Percentiles rank a stretch among this genome's conserved stretches.
These are phyloP conservation scores for Heterotis niloticus DNA, from an alignment of 2,113 vertebrate genomes.

Conservation along the genomic window DNA sequence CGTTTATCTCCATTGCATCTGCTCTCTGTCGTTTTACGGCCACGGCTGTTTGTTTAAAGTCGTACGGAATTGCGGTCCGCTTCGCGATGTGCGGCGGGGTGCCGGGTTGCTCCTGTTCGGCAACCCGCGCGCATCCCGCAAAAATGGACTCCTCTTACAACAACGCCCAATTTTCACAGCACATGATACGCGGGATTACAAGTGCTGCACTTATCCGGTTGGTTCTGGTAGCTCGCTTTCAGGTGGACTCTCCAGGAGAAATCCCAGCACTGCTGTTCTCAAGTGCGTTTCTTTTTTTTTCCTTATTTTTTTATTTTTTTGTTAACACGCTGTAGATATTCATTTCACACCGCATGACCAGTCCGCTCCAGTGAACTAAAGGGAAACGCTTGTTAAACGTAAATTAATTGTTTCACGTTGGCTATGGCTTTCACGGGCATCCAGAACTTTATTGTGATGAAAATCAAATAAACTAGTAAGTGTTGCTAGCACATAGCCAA, in stretches of 20 bases:
- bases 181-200: neutral
- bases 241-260: neutral
- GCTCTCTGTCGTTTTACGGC: neutral
- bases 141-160: neutral
- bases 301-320: neutral
- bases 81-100: too few species aligned
- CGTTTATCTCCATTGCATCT: neutral
- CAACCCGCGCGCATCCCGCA: slow-evolving; percentile 6
- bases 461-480: slow-evolving; percentile 15
- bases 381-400: neutral
- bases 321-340: neutral
- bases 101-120: neutral
- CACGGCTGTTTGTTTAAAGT: neutral
- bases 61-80: neutral
- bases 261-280: neutral
- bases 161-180: neutral
- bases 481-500: neutral
- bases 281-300: neutral
- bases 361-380: neutral
- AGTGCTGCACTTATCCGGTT: neutral
- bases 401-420: neutral
- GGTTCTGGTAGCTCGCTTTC: neutral
- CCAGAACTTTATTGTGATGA: slow-evolving; percentile 18
- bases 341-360: neutral
- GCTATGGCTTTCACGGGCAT: neutral